These are phyloP conservation scores for Caenorhabditis elegans DNA, from an alignment of 1,140 invertebrate species.

Conservation along the genomic window WBcel235 BX284606.5:6399501-6400000, in stretches of 20 bases:
- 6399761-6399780: constrained; percentile 31
- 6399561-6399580: not conserved
- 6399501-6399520: not conserved
- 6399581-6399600: not conserved
- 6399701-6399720: constrained; percentile 1
- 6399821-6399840: not conserved
- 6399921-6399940: not conserved
- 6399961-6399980: too few relatives aligned
- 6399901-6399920: not conserved
- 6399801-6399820: constrained; percentile 14
- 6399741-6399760: not conserved
- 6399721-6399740: constrained; percentile 32
- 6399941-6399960: too few relatives aligned
- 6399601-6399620: not conserved
- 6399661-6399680: constrained; percentile 19
- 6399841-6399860: not conserved
- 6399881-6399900: constrained; percentile 8
- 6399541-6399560: constrained; percentile 2
- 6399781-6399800: constrained; percentile 6
- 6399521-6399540: not conserved
- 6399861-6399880: not conserved
- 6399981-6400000: too few relatives aligned
- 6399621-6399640: not conserved
- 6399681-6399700: not conserved
- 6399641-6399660: constrained; percentile 24